Conservation (phyloP, 2,888 invertebrate genomes). For the Amphipoea oculea region DNA sequence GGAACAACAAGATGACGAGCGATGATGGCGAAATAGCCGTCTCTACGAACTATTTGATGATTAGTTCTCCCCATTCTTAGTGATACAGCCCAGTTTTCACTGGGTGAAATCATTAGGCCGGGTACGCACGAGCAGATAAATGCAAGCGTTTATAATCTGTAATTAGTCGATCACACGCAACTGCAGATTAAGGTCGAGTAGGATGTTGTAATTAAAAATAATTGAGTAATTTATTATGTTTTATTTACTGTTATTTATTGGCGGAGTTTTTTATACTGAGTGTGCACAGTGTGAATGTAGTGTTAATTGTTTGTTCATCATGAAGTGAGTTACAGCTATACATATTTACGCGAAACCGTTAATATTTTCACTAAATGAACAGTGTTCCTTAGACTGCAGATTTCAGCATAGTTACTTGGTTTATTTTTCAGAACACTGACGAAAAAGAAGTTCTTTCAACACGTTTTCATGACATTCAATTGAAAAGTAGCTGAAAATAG, state of each 20-base stretch:
- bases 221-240: slow-evolving; percentile 11
- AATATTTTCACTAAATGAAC: not conserved
- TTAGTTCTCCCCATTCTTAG: not conserved
- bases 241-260: slow-evolving; percentile 16
- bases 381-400: not conserved
- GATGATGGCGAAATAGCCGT: not conserved
- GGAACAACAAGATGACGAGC: not conserved
- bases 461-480: not conserved
- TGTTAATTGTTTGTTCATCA: slow-evolving; percentile 11
- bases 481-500: not conserved
- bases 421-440: not conserved
- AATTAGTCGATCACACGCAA: slow-evolving; percentile 61
- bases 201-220: slow-evolving; percentile 49
- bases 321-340: too few relatives aligned
- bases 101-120: slow-evolving; percentile 72
- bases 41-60: not conserved
- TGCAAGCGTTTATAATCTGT: slow-evolving; percentile 47
- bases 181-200: slow-evolving; percentile 41
- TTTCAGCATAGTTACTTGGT: not conserved
- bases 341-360: not conserved
- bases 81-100: slow-evolving; percentile 68
- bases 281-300: not conserved
- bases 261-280: not conserved
- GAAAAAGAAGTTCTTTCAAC: not conserved
- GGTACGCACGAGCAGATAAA: slow-evolving; percentile 68